Conservation (phyloP, 2,113 vertebrate genomes). For the Psephotus haematonotus region DNA sequence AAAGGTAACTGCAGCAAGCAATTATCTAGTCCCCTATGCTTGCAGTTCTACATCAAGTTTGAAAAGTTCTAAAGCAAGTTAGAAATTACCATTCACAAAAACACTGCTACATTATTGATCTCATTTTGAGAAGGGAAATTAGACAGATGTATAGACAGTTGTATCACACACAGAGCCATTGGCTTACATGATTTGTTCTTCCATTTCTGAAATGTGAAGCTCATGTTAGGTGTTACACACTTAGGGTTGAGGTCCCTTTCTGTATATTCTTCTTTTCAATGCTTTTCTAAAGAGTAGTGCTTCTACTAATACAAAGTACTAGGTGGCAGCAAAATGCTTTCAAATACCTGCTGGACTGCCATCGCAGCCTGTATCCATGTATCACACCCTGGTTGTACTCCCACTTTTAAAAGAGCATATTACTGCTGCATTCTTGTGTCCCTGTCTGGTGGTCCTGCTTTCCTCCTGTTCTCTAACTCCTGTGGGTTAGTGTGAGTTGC, state of each 20-base stretch:
- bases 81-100: neutral
- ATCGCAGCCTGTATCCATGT: neutral
- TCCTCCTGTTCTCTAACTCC: neutral
- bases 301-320: constrained; percentile 1
- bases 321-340: constrained; percentile 56
- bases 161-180: neutral
- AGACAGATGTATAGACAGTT: neutral
- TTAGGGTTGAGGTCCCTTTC: neutral
- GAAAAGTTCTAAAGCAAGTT: neutral
- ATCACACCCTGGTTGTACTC: neutral
- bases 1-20: neutral
- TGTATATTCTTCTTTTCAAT: neutral
- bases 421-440: neutral
- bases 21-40: neutral
- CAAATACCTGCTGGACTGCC: neutral
- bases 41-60: neutral
- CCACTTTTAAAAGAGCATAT: neutral
- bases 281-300: neutral
- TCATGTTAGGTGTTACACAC: neutral
- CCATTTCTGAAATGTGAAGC: neutral
- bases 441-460: neutral
- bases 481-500: neutral
- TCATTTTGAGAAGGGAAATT: neutral
- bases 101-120: neutral
- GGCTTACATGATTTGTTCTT: neutral